phyloP scores from a whole-genome alignment of 1,140 invertebrate genomes.

The Cherax quadricarinatus region DNA sequence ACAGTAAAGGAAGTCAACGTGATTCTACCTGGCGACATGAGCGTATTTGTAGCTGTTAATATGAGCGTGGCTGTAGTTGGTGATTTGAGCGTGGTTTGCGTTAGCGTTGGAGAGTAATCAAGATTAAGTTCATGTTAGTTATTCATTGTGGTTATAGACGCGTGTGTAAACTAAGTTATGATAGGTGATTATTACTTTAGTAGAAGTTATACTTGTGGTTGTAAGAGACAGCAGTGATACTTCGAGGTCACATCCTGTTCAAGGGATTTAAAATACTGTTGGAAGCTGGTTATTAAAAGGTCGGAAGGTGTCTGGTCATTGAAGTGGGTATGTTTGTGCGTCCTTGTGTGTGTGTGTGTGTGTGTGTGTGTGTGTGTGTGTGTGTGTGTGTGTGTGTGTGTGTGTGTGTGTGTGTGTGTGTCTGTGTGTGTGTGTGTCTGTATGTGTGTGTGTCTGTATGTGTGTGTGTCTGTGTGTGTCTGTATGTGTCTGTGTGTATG shows the following conservation, averaged over 20 bases:
- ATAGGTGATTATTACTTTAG: background rate
- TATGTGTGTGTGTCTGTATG: background rate
- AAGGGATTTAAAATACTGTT: background rate
- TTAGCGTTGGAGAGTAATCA: background rate
- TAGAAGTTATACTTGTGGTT: background rate
- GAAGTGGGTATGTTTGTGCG: background rate
- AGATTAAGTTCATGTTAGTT: background rate
- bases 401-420: background rate
- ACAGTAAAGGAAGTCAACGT: no score
- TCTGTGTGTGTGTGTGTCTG: background rate
- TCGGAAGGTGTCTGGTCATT: background rate
- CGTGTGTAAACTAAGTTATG: background rate
- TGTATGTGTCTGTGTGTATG: background rate
- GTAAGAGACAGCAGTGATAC: background rate
- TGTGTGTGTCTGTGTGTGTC: background rate
- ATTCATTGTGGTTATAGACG: background rate
- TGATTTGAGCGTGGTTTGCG: background rate
- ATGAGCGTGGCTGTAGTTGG: background rate
- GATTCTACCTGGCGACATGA: no score
- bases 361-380: background rate
- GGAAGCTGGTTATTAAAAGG: slow-evolving; percentile 7
- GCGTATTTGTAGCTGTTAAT: background rate
- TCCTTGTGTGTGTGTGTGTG: background rate
- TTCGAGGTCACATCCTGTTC: background rate
- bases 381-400: background rate